phyloP scores from a whole-genome alignment of 2,797 vertebrate genomes.

The Tiaroga cobitis region DNA sequence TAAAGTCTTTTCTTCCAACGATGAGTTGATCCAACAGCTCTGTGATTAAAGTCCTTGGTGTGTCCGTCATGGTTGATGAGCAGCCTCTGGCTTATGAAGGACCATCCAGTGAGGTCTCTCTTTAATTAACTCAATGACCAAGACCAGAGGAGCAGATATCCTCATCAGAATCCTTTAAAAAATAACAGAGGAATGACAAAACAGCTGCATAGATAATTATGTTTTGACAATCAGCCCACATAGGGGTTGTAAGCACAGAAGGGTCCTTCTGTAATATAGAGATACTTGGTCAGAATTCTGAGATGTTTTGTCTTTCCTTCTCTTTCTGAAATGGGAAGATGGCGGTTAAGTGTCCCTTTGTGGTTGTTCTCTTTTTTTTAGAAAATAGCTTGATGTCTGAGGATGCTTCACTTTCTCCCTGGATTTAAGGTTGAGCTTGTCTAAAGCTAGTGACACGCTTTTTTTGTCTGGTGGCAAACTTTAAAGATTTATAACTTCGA shows the following conservation, averaged over 20 bases:
- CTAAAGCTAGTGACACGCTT: constrained; percentile 22
- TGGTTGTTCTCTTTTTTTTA: constrained; percentile 29
- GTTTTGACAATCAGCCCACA: constrained; percentile 1
- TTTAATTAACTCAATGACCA: constrained; percentile 64
- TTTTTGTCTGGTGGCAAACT: constrained; percentile 2
- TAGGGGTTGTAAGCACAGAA: background rate
- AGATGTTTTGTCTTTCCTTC: constrained; percentile 36
- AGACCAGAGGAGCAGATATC: constrained; percentile 54
- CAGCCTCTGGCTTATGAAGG: constrained; percentile 56
- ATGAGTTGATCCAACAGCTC: constrained; percentile 57
- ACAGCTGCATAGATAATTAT: constrained; percentile 38
- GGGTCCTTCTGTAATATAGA: background rate
- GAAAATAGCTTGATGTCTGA: constrained; percentile 40
- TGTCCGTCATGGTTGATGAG: constrained; percentile 55
- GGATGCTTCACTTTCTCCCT: constrained; percentile 24
- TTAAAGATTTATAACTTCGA: constrained; percentile 18
- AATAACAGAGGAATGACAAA: constrained; percentile 41
- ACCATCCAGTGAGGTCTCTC: constrained; percentile 56
- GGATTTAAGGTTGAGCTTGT: constrained; percentile 43
- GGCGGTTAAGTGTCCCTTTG: constrained; percentile 12
- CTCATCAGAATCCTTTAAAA: constrained; percentile 50
- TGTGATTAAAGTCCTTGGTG: constrained; percentile 62
- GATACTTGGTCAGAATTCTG: constrained; percentile 6
- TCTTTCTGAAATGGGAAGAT: constrained; percentile 17
- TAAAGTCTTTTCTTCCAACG: constrained; percentile 50